Evolutionary conservation across 2,113 vertebrate species (phyloP), one percentile per base, ranked within the genome.

Genomic region (Perccottus glenii): DNA sequence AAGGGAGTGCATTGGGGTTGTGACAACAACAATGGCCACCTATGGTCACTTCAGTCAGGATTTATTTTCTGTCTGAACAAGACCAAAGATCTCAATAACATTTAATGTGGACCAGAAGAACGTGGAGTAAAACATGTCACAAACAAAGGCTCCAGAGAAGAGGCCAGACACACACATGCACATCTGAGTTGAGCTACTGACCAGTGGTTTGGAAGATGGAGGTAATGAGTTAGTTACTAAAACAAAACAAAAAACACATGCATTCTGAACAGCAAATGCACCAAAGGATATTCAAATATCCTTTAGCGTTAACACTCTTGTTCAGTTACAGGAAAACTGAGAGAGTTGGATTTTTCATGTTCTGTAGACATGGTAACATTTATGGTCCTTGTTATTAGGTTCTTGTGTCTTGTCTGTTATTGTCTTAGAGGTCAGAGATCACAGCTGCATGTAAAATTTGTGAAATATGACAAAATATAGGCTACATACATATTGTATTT

Each of bases 221-320:
- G 12, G 33, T 55, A 35, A 27, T 27, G 19, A 27, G 19, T 27
- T 27, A 33, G 49, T 62, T 53, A 47, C 35, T 59, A 19, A 45
- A 32, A 52, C 49, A 58, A n/a, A 4, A 73, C 19, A 47, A 5
- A 15, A 49, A 60, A 51, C 76, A 15, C 78, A 78, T 77, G 69
- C 62, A 64, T 14, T 38, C 15, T 33, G 19, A 60, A 27, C 19
- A 27, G 19, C 49, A 35, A 38, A 12, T n/a, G n/a, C 9, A 15
- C 32, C 12, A 12, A 55, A 33, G 35, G n/a, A 11, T n/a, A 36
- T 36, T 12, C 33, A 36, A 38, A 50, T 16, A 50, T 1, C 19
- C 16, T 50, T 27, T 40, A 8, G 38, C 38, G 4, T 3, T 5
- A 11, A 52, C 33, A 5, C 27, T 52, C 32, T 33, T 52, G 49